A percentile compares a stretch with the other conserved stretches of the same genome.
Evolutionary conservation across 1,140 invertebrate genomes (phyloP).

Genomic region (Metopolophium dirhodum): DNA sequence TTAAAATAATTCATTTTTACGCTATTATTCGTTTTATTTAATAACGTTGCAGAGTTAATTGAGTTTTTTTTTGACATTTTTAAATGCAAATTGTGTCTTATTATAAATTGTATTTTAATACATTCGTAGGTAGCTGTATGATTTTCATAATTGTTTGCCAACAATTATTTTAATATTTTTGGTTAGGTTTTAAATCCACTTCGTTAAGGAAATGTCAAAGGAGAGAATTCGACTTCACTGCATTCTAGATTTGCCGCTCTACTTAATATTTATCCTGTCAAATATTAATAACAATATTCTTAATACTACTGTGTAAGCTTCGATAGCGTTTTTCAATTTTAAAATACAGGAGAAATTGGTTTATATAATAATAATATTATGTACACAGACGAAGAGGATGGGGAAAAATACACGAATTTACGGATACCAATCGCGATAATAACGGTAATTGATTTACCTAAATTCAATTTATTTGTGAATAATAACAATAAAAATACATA

Average conservation of each 20-base stretch:
- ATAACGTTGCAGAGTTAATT: background rate
- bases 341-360: background rate
- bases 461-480: background rate
- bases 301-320: background rate
- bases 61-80: background rate
- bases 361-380: background rate
- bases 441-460: background rate
- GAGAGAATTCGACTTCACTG: background rate
- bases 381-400: background rate
- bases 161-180: background rate
- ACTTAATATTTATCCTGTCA: background rate
- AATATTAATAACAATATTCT: background rate
- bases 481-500: background rate
- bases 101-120: background rate
- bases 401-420: background rate
- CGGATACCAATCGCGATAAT: background rate
- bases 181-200: background rate
- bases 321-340: background rate
- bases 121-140: background rate
- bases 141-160: background rate
- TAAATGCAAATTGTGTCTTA: background rate
- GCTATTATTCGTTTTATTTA: background rate
- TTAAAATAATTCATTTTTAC: background rate
- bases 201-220: background rate
- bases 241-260: background rate